Evolutionary conservation across 2,797 vertebrate genomes (phyloP).

Genomic region (Muraenolepis orangiensis): DNA sequence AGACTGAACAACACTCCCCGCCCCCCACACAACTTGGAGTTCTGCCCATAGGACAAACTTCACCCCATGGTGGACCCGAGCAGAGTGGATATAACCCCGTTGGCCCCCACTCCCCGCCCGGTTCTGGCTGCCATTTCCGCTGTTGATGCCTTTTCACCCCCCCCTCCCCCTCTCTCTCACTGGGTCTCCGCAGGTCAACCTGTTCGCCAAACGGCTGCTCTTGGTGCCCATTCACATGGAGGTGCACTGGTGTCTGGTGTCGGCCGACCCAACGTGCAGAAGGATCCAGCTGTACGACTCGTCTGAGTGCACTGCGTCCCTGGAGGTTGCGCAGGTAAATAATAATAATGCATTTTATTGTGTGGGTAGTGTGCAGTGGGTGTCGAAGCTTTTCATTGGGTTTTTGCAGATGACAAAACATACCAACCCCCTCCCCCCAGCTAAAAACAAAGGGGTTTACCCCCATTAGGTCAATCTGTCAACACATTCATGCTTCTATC

Average conservation of each 20-base stretch:
- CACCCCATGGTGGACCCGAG: background rate
- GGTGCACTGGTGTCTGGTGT: constrained; percentile 97
- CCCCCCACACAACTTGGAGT: background rate
- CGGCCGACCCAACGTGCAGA: constrained; percentile 83
- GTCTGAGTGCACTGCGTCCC: constrained; percentile 90
- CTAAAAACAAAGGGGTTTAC: no score
- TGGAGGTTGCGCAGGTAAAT: constrained; percentile 78
- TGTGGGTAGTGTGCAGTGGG: no score
- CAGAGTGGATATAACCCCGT: background rate
- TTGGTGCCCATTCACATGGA: constrained; percentile 95
- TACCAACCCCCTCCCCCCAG: background rate
- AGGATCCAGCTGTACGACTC: constrained; percentile 90
- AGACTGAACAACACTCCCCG: background rate
- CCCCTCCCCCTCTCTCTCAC: background rate
- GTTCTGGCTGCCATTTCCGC: background rate
- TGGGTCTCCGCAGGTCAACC: constrained; percentile 81
- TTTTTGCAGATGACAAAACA: no score
- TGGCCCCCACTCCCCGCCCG: background rate
- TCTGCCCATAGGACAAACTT: background rate
- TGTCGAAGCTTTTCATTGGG: no score
- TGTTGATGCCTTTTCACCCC: background rate
- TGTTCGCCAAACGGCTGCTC: constrained; percentile 90
- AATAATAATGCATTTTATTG: no score
- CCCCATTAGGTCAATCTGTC: no score
- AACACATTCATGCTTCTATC: no score